phyloP scores from a whole-genome alignment of 1,140 invertebrate genomes.

The Pissodes strobi region DNA sequence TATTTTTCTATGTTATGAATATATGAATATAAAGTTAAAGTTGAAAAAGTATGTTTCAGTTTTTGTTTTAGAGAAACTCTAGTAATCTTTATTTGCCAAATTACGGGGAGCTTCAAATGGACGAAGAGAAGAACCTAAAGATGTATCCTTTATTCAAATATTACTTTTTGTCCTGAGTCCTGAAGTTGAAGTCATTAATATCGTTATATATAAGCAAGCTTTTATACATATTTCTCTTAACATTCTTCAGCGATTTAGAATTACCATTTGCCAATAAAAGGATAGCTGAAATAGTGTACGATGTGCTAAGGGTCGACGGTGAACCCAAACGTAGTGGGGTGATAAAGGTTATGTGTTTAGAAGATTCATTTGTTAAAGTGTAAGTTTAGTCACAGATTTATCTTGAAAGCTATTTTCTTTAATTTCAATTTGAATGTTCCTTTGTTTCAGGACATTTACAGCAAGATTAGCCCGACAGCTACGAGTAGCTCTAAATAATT shows the following conservation, averaged over 20 bases:
- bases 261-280: slow-evolving; percentile 67
- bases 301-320: slow-evolving; percentile 73
- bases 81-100: too few relatives aligned
- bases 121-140: slow-evolving; percentile 10
- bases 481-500: slow-evolving; percentile 71
- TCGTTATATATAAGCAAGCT: too few relatives aligned
- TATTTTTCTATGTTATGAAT: too few relatives aligned
- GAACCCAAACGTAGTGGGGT: slow-evolving; percentile 74
- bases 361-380: slow-evolving; percentile 65
- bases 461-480: slow-evolving; percentile 63
- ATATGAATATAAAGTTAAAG: too few relatives aligned
- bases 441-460: slow-evolving; percentile 60
- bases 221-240: not conserved
- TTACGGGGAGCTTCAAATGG: too few relatives aligned
- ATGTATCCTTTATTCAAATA: slow-evolving; percentile 22
- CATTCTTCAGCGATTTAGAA: slow-evolving; percentile 51
- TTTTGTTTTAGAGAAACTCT: too few relatives aligned
- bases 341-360: slow-evolving; percentile 64
- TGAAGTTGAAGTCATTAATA: too few relatives aligned
- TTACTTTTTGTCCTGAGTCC: not conserved
- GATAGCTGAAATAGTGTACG: slow-evolving; percentile 73
- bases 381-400: slow-evolving; percentile 61
- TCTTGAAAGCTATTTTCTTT: too few relatives aligned
- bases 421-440: too few relatives aligned
- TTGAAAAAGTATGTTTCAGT: too few relatives aligned